These are phyloP conservation scores for Lepisosteus oculatus DNA, from an alignment of 2,113 vertebrate genomes.

Conservation along the genomic window DNA sequence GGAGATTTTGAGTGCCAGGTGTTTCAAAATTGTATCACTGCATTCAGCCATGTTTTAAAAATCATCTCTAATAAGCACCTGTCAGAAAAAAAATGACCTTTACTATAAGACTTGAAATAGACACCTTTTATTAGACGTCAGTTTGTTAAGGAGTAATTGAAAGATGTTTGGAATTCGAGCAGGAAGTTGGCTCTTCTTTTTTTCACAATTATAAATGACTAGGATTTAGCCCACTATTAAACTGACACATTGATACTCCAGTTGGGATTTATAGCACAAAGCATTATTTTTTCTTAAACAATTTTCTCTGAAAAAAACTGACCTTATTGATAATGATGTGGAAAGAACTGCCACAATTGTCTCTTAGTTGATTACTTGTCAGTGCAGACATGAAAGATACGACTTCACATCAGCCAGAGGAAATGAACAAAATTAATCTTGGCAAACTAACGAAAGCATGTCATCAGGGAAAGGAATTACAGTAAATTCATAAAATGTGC, in stretches of 20 bases:
- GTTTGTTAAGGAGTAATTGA: constrained; percentile 74
- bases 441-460: not conserved
- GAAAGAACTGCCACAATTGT: constrained; percentile 58
- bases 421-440: not conserved
- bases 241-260: constrained; percentile 70
- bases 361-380: constrained; percentile 46
- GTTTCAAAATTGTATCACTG: constrained; percentile 45
- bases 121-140: constrained; percentile 61
- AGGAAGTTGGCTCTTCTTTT: constrained; percentile 58
- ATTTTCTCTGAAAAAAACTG: constrained; percentile 36
- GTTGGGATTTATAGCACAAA: constrained; percentile 55
- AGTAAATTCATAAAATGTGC: constrained; percentile 13
- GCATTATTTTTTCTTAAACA: constrained; percentile 49
- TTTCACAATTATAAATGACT: constrained; percentile 57
- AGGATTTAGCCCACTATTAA: constrained; percentile 74
- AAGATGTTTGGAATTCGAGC: constrained; percentile 66
- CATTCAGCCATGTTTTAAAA: constrained; percentile 53
- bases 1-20: constrained; percentile 52
- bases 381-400: constrained; percentile 1
- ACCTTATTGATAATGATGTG: constrained; percentile 63
- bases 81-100: constrained; percentile 64
- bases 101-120: constrained; percentile 60
- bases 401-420: not conserved
- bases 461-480: constrained; percentile 15
- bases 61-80: constrained; percentile 65